Evolutionary conservation across 2,888 invertebrate genomes (phyloP), one percentile per base, ranked within the genome.

Genomic region (Ophioninae sp.): DNA sequence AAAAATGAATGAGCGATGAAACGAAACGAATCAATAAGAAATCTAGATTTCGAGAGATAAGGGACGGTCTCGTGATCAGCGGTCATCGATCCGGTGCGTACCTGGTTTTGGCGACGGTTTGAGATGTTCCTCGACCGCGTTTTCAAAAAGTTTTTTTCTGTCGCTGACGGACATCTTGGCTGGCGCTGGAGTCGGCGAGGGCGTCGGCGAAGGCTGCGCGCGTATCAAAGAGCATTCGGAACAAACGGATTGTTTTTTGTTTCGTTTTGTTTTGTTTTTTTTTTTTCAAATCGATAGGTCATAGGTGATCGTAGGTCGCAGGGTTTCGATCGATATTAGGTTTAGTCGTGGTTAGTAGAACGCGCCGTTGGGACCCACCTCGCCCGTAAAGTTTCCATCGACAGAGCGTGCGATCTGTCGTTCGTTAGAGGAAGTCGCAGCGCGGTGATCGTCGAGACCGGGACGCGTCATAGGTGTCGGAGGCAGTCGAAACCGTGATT

Each of bases 91-190:
- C 30, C 3, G 30, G 3, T 30, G 2, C 30, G 93, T 93, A 97
- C 97, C 97, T 94, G 97, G 95, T 94, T 97, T 97, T 73, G 96
- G 96, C 88, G 96, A 95, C 86, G 97, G 96, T 93, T 97, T 97
- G 88, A 97, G 96, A 93, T 97, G 97, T 93, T 98, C 97, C 94
- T 98, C 97, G 96, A 99, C 98, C 85, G 98, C 98, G 92, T 97
- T 96, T 94, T 99, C 99, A 93, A 99, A 99, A 94, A 98, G 97
- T 92, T 96, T 97, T 93, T 98, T 98, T 94, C 97, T 97, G 94
- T 98, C 97, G 93, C 97, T 97, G 91, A 99, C 98, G 84, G 96
- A 96, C 93, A 98, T 96, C 94, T 97, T 97, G 91, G 95, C 95
- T 91, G 95, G 95, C 93, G 95, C 95, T 90, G 95, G 95, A 92